phyloP scores from a whole-genome alignment of 2,113 vertebrate genomes.

The Maccullochella peelii region DNA sequence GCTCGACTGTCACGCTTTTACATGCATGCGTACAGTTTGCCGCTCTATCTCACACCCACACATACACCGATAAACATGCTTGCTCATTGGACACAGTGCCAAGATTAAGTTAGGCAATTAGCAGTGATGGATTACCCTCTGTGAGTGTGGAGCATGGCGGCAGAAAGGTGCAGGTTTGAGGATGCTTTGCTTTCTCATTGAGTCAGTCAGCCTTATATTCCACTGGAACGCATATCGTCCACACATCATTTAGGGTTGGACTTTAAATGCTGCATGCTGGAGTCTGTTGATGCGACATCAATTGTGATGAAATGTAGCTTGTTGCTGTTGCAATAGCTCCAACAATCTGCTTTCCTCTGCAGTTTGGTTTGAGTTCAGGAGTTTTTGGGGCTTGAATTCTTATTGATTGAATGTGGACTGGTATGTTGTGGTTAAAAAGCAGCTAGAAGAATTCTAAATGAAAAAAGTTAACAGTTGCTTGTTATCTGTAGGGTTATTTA shows the following conservation, averaged over 20 bases:
- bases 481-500: neutral
- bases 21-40: constrained; percentile 14
- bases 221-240: neutral
- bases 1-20: constrained; percentile 36
- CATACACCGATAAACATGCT: constrained; percentile 52
- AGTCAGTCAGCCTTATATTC: neutral
- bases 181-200: neutral
- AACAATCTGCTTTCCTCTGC: constrained; percentile 31
- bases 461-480: neutral
- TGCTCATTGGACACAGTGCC: constrained; percentile 59
- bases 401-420: neutral
- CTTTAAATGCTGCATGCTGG: constrained; percentile 30
- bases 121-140: constrained; percentile 62
- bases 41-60: constrained; percentile 42
- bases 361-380: constrained; percentile 20
- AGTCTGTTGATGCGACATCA: constrained; percentile 11
- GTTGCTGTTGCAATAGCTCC: constrained; percentile 50
- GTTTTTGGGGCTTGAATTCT: neutral
- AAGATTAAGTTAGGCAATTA: constrained; percentile 71
- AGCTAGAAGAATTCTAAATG: neutral
- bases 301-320: constrained; percentile 47
- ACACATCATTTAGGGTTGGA: constrained; percentile 12
- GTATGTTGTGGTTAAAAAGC: constrained; percentile 18
- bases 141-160: constrained; percentile 30
- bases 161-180: constrained; percentile 29